Percentiles rank a stretch among this genome's conserved stretches.
Evolutionary conservation across 1,140 invertebrate species (phyloP).

Genomic region (Spodoptera frugiperda): DNA sequence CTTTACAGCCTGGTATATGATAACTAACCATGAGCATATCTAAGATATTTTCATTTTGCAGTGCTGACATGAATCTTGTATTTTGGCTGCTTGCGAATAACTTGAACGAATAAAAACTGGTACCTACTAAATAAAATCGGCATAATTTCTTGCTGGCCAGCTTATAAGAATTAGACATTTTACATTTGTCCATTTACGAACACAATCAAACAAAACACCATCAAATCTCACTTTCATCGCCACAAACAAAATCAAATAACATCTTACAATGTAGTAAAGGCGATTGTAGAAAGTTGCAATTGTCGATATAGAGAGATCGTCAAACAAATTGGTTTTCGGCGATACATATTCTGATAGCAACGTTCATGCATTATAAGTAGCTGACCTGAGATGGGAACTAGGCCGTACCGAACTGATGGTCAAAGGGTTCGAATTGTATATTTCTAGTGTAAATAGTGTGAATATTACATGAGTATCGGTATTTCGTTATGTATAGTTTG

Average conservation of each 20-base stretch:
- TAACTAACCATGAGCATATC: too few species aligned
- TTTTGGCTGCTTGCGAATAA: too few species aligned
- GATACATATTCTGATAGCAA: conserved; percentile 49
- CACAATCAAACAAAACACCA: background rate
- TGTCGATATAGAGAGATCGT: conserved; percentile 26
- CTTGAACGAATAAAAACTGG: too few species aligned
- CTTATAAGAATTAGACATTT: too few species aligned
- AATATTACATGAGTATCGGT: conserved; percentile 1
- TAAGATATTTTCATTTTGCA: too few species aligned
- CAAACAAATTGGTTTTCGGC: conserved; percentile 51
- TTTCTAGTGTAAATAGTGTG: background rate
- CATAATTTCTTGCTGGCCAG: too few species aligned
- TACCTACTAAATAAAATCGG: too few species aligned
- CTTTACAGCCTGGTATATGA: too few species aligned
- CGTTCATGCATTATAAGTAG: conserved; percentile 62
- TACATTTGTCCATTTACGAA: too few species aligned
- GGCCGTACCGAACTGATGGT: conserved; percentile 47
- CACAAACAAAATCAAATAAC: conserved; percentile 19
- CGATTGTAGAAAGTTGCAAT: conserved; percentile 19
- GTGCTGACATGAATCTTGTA: too few species aligned
- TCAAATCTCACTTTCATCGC: background rate
- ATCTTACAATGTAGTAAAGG: conserved; percentile 7
- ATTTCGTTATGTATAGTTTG: background rate
- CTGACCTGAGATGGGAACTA: conserved; percentile 53
- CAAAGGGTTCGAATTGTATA: conserved; percentile 30